Evolutionary conservation across 2,797 vertebrate genomes (phyloP).

Genomic region (Enteromius mattozi): DNA sequence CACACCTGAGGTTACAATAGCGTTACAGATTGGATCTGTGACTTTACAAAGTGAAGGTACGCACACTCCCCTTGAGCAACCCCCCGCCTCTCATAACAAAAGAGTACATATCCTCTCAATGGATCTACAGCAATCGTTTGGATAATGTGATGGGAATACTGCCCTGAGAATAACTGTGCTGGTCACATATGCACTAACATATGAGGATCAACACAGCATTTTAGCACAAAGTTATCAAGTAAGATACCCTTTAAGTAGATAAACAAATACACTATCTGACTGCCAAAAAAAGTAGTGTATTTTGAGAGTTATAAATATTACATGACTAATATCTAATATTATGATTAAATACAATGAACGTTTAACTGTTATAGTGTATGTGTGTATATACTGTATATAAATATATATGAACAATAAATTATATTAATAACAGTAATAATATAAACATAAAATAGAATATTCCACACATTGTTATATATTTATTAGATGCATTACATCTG

Average conservation of each 20-base stretch:
- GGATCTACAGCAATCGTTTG: background rate
- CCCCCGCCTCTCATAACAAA: conserved; percentile 5
- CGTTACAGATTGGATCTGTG: conserved; percentile 70
- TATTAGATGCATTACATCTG: too few species aligned
- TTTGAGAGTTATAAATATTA: too few species aligned
- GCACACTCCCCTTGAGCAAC: conserved; percentile 1
- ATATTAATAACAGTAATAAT: too few species aligned
- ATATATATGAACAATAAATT: too few species aligned
- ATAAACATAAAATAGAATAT: too few species aligned
- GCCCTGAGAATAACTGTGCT: background rate
- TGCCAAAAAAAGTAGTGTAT: too few species aligned
- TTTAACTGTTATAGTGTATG: too few species aligned
- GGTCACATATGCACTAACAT: background rate
- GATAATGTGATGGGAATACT: background rate
- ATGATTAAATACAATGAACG: too few species aligned
- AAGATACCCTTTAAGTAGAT: background rate
- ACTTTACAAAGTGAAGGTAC: conserved; percentile 63
- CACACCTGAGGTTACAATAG: conserved; percentile 76
- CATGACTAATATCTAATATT: too few species aligned
- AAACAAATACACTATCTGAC: too few species aligned
- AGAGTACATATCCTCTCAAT: conserved; percentile 14
- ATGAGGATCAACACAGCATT: background rate
- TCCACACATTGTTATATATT: too few species aligned
- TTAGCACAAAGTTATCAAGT: background rate
- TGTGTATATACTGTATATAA: too few species aligned